Evolutionary conservation across 2,113 vertebrate genomes (phyloP).

Genomic region (Prionailurus viverrinus): DNA sequence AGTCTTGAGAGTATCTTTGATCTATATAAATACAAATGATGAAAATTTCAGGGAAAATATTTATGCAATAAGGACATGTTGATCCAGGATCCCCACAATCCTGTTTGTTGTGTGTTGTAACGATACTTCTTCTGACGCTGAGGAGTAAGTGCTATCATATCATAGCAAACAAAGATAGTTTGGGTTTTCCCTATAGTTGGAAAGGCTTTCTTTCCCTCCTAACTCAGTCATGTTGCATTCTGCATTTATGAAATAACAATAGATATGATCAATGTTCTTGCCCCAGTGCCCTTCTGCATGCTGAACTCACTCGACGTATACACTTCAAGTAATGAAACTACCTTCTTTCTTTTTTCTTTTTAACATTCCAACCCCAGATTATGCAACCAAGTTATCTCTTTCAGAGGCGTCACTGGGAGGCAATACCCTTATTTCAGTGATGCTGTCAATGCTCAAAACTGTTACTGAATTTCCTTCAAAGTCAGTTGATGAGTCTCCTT

Average conservation of each 20-base stretch:
- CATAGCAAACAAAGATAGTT: neutral
- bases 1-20: neutral
- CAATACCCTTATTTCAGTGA: neutral
- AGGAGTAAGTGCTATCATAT: neutral
- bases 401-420: neutral
- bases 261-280: neutral
- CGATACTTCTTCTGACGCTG: neutral
- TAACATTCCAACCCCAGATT: neutral
- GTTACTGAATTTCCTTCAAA: neutral
- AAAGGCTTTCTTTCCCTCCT: neutral
- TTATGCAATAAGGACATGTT: neutral
- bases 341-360: neutral
- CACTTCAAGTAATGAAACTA: neutral
- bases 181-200: neutral
- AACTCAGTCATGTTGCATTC: neutral
- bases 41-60: slow-evolving; percentile 45
- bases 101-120: neutral
- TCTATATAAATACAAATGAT: neutral
- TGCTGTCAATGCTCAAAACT: neutral
- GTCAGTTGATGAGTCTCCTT: neutral
- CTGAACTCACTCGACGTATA: neutral
- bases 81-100: neutral
- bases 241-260: neutral
- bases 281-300: neutral
- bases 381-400: neutral